Base-by-base conservation (phyloP, 2,113 vertebrate genomes). In the Protobothrops mucrosquamatus region DNA sequence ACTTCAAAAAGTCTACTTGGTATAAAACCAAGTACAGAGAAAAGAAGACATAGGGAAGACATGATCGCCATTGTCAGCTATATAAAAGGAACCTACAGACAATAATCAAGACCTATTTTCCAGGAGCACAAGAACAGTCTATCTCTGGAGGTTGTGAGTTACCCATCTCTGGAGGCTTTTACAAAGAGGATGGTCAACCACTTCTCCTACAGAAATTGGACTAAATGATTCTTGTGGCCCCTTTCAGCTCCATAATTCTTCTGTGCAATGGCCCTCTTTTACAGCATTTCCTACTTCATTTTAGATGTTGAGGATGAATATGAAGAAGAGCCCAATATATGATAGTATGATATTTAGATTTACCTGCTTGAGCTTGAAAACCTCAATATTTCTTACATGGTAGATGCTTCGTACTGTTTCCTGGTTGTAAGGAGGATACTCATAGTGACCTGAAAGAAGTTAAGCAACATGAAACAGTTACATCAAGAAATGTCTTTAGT, bases 281-380 rank as follows among this genome's bases (percentile, higher is more conserved):
- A 22, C 3, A 34, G 24, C 18, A 18, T 4, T 26, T 23, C 9
- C 43, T 20, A 12, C 89, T 18, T 69, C 20, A 69, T 46, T 24
- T 90, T 12, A 34, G 9, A 91, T 74, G 61, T n/a, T 34, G 18
- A 20, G 55, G 39, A 39, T n/a, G 20, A 86, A 24, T 85, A 55
- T 24, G 56, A 6, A 20, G 57, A 22, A 11, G 15, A 9, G 15
- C 10, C 48, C 56, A 56, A 85, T 34, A 26, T 9, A 86, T 6
- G 24, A 9, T 26, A 61, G 46, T 29, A 3, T 59, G 20, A 91
- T 26, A 56, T 87, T 23, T 95, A 92, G 56, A 95, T 97, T 95
- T 96, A 99, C 99, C 99, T 99, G 99, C 95, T 99, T 99, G 64
- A 99, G 97, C 96, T 99, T 99, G 97, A 99, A 99, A 48, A 99